phyloP scores from a whole-genome alignment of 2,888 invertebrate genomes.

The Mesoligia furuncula region DNA sequence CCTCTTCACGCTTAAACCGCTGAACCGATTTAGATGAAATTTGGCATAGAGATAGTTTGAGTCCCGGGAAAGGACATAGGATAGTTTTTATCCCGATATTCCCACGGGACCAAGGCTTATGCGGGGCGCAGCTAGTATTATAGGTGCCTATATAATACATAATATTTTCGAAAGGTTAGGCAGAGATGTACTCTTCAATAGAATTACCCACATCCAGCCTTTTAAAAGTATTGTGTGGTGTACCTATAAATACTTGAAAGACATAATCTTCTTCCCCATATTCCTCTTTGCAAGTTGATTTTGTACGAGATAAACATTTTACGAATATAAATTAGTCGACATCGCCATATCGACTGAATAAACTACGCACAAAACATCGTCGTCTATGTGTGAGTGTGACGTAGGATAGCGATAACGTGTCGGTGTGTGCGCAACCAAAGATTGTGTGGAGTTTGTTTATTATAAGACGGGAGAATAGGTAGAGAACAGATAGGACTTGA shows the following conservation, averaged over 20 bases:
- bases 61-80: too few relatives aligned
- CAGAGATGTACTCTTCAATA: not conserved
- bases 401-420: slow-evolving; percentile 59
- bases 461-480: slow-evolving; percentile 56
- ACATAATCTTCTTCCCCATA: slow-evolving; percentile 5
- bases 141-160: too few relatives aligned
- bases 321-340: slow-evolving; percentile 74
- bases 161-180: too few relatives aligned
- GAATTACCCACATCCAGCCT: not conserved
- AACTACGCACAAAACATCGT: slow-evolving; percentile 78
- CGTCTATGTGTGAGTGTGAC: slow-evolving; percentile 57
- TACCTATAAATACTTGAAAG: not conserved
- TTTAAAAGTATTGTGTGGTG: not conserved
- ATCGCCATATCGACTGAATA: slow-evolving; percentile 66
- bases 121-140: too few relatives aligned
- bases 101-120: too few relatives aligned
- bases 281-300: slow-evolving; percentile 37
- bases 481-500: slow-evolving; percentile 2
- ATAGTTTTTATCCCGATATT: too few relatives aligned
- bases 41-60: too few relatives aligned
- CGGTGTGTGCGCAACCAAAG: slow-evolving; percentile 71
- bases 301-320: slow-evolving; percentile 70
- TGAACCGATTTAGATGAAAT: too few relatives aligned
- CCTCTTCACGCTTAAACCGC: too few relatives aligned
- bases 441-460: slow-evolving; percentile 57